A percentile compares a stretch with the other conserved stretches of the same genome.
Conservation (phyloP, 2,888 invertebrate species). For the Quadriops clusia region DNA sequence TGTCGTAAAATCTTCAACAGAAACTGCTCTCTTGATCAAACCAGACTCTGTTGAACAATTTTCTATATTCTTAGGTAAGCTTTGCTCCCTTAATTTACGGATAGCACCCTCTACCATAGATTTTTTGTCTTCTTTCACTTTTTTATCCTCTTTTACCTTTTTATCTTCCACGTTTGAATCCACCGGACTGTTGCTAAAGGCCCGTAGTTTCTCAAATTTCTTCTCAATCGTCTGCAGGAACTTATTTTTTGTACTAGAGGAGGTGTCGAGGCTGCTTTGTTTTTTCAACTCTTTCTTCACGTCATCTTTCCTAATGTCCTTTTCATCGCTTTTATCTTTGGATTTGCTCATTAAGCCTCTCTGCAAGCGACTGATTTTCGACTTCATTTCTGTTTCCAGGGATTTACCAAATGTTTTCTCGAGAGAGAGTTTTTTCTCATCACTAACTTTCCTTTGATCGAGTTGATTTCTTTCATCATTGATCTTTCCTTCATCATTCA, state of each 20-base stretch:
- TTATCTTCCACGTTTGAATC: constrained; percentile 25
- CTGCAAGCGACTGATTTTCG: constrained; percentile 31
- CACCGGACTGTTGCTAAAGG: constrained; percentile 38
- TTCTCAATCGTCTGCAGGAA: constrained; percentile 67
- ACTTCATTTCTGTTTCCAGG: constrained; percentile 27
- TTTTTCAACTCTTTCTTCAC: constrained; percentile 10
- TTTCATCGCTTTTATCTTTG: constrained; percentile 5
- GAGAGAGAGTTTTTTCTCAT: too few species aligned
- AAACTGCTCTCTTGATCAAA: constrained; percentile 58
- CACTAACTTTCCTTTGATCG: too few species aligned
- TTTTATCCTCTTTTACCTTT: constrained; percentile 29
- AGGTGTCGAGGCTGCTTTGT: not conserved
- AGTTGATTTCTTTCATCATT: too few species aligned
- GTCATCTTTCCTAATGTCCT: not conserved
- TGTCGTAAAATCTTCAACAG: constrained; percentile 54
- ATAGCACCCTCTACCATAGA: constrained; percentile 43
- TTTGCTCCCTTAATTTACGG: constrained; percentile 52
- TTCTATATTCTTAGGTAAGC: constrained; percentile 44
- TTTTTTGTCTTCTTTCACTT: constrained; percentile 31
- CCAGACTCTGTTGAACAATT: constrained; percentile 49
- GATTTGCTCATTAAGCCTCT: constrained; percentile 8
- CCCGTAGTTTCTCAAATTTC: constrained; percentile 56
- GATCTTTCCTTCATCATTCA: too few species aligned
- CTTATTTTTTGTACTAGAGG: constrained; percentile 39
- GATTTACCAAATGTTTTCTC: too few species aligned